phyloP scores from a whole-genome alignment of 2,113 vertebrate genomes.

The Cnemophilus loriae region DNA sequence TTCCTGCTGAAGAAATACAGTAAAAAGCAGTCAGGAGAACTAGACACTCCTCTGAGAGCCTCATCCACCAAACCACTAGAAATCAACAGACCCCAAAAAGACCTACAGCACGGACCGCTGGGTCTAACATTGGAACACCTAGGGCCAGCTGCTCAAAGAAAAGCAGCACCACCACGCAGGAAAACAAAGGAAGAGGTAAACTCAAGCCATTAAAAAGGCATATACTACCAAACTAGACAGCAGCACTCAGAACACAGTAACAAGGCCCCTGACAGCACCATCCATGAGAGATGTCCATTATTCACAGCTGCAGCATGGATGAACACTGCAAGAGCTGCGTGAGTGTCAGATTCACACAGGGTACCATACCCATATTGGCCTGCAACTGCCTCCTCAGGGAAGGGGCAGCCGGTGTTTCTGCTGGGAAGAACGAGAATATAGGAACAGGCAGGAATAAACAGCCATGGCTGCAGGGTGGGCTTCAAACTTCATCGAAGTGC shows the following conservation, averaged over 20 bases:
- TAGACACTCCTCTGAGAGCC: not conserved
- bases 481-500: not conserved
- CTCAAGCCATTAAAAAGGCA: not conserved
- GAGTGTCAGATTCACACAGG: not conserved
- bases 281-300: not conserved
- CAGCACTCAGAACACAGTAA: not conserved
- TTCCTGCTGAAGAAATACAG: not conserved
- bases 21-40: not conserved
- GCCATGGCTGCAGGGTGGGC: accelerated
- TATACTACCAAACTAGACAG: not conserved
- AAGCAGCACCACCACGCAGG: not conserved
- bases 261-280: not conserved
- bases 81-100: not conserved
- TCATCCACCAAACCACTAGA: not conserved
- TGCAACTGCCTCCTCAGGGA: not conserved
- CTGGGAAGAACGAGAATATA: not conserved
- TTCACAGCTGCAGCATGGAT: too few relatives aligned
- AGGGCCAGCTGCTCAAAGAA: not conserved
- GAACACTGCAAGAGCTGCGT: not conserved
- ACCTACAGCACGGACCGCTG: not conserved
- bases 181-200: not conserved
- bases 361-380: accelerated
- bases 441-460: not conserved
- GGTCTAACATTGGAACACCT: not conserved
- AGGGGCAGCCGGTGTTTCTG: not conserved